phyloP scores from a whole-genome alignment of 2,888 invertebrate species.

The Lasius fuliginosus region DNA sequence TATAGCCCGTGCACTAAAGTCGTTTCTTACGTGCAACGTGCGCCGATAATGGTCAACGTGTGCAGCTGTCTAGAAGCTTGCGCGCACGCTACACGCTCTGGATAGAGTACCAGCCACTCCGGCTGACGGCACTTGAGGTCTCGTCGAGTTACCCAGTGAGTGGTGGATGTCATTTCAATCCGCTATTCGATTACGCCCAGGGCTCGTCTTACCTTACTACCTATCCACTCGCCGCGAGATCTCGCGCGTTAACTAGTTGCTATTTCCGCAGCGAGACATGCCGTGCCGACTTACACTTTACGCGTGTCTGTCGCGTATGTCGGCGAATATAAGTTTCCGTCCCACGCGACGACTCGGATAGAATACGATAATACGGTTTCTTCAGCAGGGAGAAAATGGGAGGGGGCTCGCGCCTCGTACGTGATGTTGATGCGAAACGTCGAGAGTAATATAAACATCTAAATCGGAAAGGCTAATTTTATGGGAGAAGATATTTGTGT shows the following conservation, averaged over 20 bases:
- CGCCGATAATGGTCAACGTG: conserved; percentile 74
- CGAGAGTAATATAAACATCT: not conserved
- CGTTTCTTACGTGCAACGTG: conserved; percentile 70
- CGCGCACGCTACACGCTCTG: conserved; percentile 61
- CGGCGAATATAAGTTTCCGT: conserved; percentile 33
- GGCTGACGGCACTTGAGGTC: conserved; percentile 65
- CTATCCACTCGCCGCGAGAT: conserved; percentile 43
- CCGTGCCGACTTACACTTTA: conserved; percentile 29
- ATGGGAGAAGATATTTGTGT: too few species aligned
- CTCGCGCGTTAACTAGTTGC: conserved; percentile 75
- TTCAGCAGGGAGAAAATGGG: not conserved
- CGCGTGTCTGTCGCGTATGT: conserved; percentile 4
- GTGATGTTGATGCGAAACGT: conserved; percentile 18
- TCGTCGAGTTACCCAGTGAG: conserved; percentile 77
- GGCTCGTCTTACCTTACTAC: conserved; percentile 69
- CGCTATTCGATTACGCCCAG: conserved; percentile 80
- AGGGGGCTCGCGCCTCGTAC: not conserved
- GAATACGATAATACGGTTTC: conserved; percentile 44
- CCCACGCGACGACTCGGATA: conserved; percentile 16
- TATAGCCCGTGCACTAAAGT: conserved; percentile 58
- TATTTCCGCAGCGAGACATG: conserved; percentile 54
- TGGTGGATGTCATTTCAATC: conserved; percentile 82
- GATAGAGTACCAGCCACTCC: conserved; percentile 69
- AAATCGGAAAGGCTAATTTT: conserved; percentile 16
- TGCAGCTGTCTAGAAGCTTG: conserved; percentile 63